Evolutionary conservation across 2,888 invertebrate genomes (phyloP), one percentile per base, ranked within the genome.

Genomic region (Drosophila falleni): DNA sequence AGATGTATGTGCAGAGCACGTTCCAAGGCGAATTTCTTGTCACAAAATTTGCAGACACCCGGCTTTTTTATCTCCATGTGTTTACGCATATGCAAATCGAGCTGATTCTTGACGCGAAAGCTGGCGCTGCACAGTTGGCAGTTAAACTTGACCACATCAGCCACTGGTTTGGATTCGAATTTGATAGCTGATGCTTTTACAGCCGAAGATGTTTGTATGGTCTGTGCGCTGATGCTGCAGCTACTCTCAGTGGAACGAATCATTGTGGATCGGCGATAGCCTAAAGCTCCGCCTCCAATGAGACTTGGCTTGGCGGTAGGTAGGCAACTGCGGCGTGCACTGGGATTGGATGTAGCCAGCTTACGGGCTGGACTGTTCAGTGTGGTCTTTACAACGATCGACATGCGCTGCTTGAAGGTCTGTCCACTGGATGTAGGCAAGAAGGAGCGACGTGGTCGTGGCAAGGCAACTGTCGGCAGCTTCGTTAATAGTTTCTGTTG

Each of bases 321-420:
- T n/a, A 84, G 41, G 46, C 46, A 75, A 37, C 84, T 84, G 15
- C 87, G 87, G 5, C 84, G 84, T 9, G 53, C 37, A 15, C 10
- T 10, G 0, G 58, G 2, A 13, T 58, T 58, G 6, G 37, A 39
- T 19, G 67, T 11, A 15, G 55, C 33, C 35, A 72, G 58, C 42
- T 83, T 92, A 5, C 91, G 89, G 0, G 91, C 91, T 47, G 91
- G 92, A 41, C 91, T 91, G 54, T 92, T 92, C 0, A 92, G 64
- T 1, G 91, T 92, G 19, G 91, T 92, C 49, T 91, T 92, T 0
- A 92, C 91, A 3, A 92, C 84, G 3, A 91, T 85, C 0, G 92
- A 91, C 91, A 91, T 91, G n/a, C 91, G 89, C 16, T 90, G 90
- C 26, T 82, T 89, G 29, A 87, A 86, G 19, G 81, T 81, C 11